Base-by-base conservation (phyloP, 1,140 invertebrate genomes). In the Choristoneura fumiferana region DNA sequence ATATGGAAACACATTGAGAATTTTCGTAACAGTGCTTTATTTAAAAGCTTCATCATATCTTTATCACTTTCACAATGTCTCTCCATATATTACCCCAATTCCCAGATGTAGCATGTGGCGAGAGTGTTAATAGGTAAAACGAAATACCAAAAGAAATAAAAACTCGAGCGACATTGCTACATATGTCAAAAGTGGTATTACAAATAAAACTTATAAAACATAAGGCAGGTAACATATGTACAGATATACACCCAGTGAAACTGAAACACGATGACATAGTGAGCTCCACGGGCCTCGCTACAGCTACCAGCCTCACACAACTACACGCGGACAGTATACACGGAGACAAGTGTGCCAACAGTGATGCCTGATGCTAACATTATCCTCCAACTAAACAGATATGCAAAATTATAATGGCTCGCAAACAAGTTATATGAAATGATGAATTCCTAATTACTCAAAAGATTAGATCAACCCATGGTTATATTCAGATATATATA, bases 1-100 rank as follows among this genome's bases (percentile, higher is more conserved):
- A 90, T 90, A 91, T 91, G 90, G 90, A 91, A 92, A 91, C 90
- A 91, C 91, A 92, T 91, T 91, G 90, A 90, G 89, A 89, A 90
- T 90, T 89, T 89, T 84, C 87, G 87, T 91, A 91, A 91, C 90
- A 91, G 90, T 90, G 91, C 91, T 92, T 91, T 92, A 91, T 92
- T 92, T 82, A 91, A 91, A 91, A 91, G 88, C 87, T 89, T 90
- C 82, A 85, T 86, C 81, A 81, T 86, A 85, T 89, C 80, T 87
- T 88, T 85, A 89, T 89, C 82, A 87, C 81, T 84, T 88, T 92
- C 91, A 92, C 91, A 92, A 92, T 92, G 91, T 92, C 90, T 90
- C 87, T 91, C 90, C 90, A 91, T 91, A 91, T 91, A 78, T 90
- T 90, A 90, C 89, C 89, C 89, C 87, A 90, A 89, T 90, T 89